phyloP scores from a whole-genome alignment of 2,797 vertebrate genomes.

The Epinephelus malabaricus region DNA sequence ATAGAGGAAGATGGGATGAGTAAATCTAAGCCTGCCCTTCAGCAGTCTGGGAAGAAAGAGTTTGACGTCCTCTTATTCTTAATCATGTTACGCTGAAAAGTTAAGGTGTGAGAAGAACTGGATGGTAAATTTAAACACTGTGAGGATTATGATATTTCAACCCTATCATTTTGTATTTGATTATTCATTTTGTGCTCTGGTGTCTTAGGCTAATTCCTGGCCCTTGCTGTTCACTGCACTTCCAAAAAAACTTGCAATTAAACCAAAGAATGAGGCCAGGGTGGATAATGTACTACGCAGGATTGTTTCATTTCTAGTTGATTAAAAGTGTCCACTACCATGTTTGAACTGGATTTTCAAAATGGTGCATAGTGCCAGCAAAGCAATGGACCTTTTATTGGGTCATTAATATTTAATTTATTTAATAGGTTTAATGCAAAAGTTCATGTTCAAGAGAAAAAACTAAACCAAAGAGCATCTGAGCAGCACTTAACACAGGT shows the following conservation, averaged over 20 bases:
- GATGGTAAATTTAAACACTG: neutral
- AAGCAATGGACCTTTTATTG: neutral
- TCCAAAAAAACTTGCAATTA: neutral
- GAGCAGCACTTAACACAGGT: neutral
- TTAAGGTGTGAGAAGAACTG: neutral
- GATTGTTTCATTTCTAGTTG: neutral
- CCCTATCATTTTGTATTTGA: neutral
- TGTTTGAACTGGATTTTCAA: conserved; percentile 1
- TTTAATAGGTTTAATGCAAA: neutral
- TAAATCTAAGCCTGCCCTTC: conserved; percentile 24
- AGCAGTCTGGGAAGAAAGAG: conserved; percentile 10
- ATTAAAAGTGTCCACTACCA: conserved; percentile 1
- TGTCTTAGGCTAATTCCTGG: neutral
- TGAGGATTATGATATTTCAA: neutral
- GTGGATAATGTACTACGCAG: neutral
- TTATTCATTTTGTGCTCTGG: neutral
- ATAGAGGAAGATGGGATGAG: conserved; percentile 20
- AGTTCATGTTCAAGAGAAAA: neutral
- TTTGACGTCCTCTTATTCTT: conserved; percentile 15
- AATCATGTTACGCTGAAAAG: conserved; percentile 5
- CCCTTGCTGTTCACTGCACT: neutral
- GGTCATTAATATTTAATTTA: neutral
- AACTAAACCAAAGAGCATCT: neutral
- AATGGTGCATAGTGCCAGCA: neutral
- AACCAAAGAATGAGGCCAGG: neutral